Evolutionary conservation across 2,113 vertebrate species (phyloP).

Genomic region (Circaetus cinerascens): DNA sequence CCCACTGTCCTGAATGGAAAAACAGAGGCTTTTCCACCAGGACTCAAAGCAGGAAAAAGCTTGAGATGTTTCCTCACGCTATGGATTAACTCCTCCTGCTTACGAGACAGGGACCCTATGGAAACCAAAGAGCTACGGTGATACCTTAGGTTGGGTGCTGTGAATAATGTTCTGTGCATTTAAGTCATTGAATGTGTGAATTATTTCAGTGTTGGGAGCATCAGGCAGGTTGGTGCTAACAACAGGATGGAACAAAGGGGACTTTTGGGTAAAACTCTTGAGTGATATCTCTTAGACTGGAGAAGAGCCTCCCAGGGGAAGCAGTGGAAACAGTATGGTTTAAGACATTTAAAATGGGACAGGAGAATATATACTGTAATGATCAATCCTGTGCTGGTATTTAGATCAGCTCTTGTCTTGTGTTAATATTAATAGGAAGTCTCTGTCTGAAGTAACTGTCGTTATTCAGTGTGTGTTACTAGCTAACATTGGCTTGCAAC

Average conservation of each 20-base stretch:
- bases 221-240: not conserved
- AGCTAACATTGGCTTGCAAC: not conserved
- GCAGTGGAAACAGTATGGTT: not conserved
- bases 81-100: not conserved
- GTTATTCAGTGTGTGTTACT: not conserved
- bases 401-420: conserved; percentile 20
- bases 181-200: not conserved
- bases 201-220: not conserved
- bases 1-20: not conserved
- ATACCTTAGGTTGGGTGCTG: not conserved
- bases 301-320: not conserved
- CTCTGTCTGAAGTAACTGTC: conserved; percentile 12
- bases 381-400: conserved; percentile 46
- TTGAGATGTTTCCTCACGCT: not conserved
- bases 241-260: not conserved
- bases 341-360: conserved; percentile 28
- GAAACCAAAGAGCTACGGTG: not conserved
- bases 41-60: not conserved
- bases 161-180: not conserved
- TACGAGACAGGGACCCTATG: not conserved
- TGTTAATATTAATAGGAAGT: conserved; percentile 42
- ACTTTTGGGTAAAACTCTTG: not conserved
- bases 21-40: not conserved
- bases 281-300: not conserved
- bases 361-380: conserved; percentile 13